Evolutionary conservation across 2,113 vertebrate species (phyloP).

Genomic region (Epinephelus fuscoguttatus): DNA sequence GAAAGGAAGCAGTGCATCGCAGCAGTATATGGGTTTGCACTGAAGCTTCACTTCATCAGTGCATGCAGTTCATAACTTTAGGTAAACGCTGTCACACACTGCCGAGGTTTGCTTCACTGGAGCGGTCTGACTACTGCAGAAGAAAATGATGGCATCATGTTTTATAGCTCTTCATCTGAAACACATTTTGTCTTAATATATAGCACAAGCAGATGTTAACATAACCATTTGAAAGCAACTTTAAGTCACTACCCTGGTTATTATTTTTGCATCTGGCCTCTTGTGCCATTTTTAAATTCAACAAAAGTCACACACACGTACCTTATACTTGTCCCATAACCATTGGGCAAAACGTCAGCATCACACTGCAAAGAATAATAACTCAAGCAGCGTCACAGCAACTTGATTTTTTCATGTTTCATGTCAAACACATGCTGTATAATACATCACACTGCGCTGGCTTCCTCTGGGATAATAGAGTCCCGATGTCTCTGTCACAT

Average conservation of each 20-base stretch:
- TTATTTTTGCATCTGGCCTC: neutral
- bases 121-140: neutral
- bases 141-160: too few species aligned
- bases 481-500: neutral
- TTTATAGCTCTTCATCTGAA: neutral
- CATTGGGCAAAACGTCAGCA: neutral
- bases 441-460: neutral
- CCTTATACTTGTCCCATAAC: neutral
- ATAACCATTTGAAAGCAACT: neutral
- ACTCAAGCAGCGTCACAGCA: neutral
- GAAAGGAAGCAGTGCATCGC: neutral
- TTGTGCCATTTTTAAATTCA: neutral
- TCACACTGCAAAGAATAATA: neutral
- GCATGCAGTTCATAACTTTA: neutral
- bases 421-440: constrained; percentile 1
- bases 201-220: too few species aligned
- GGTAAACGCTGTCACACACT: constrained; percentile 5
- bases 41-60: neutral
- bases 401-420: neutral
- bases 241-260: neutral
- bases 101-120: neutral
- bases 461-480: constrained; percentile 17
- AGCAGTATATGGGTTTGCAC: neutral
- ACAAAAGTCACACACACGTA: neutral
- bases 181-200: neutral